A percentile compares a stretch with the other conserved stretches of the same genome.
Conservation (phyloP, 2,797 vertebrate genomes). For the Hippoglossus hippoglossus region DNA sequence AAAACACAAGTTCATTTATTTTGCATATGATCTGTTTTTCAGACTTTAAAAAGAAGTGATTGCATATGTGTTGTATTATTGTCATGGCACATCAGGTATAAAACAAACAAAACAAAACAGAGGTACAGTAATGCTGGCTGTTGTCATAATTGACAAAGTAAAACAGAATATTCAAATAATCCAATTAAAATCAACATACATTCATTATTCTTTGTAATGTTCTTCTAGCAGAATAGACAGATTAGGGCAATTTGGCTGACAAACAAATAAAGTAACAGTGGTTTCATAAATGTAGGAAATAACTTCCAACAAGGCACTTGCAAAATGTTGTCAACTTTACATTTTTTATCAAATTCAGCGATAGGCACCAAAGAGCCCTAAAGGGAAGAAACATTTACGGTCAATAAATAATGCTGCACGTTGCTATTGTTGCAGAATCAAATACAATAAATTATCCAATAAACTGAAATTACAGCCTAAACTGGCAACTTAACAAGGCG, state of each 20-base stretch:
- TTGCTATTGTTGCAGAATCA: constrained; percentile 5
- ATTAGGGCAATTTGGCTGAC: neutral
- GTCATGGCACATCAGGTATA: constrained; percentile 12
- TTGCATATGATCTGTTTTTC: neutral
- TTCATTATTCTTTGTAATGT: constrained; percentile 9
- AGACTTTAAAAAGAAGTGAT: neutral
- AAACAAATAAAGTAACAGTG: neutral
- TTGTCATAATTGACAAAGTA: neutral
- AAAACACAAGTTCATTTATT: neutral
- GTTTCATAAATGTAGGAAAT: neutral
- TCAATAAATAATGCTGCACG: neutral
- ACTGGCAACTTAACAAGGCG: constrained; percentile 22
- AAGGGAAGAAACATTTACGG: neutral
- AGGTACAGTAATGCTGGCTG: neutral
- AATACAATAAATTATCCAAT: neutral
- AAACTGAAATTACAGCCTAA: neutral
- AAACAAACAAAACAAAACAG: constrained; percentile 2
- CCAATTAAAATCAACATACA: constrained; percentile 16
- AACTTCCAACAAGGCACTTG: constrained; percentile 17
- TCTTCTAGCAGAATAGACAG: constrained; percentile 12
- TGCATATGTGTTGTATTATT: neutral
- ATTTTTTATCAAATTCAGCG: constrained; percentile 12
- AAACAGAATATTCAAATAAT: neutral
- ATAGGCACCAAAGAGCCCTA: neutral
- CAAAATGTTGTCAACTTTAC: constrained; percentile 4